phyloP scores from a whole-genome alignment of 92 coral and sea anemone species.

The Virgularia gustaviana region DNA sequence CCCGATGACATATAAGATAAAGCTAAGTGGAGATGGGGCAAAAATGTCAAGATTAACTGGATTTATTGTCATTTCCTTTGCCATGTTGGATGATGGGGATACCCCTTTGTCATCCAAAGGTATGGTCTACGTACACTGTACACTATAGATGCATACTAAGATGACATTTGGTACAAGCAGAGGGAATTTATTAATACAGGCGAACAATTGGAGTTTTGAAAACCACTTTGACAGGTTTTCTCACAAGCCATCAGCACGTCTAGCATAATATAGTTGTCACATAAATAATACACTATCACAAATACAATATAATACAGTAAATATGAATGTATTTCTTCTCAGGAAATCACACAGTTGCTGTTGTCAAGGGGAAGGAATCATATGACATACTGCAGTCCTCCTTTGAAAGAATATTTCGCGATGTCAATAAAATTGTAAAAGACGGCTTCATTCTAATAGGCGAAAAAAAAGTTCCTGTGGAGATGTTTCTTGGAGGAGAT shows the following conservation, averaged over 20 bases:
- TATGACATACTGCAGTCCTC: slow-evolving; percentile 47
- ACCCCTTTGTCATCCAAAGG: slow-evolving; percentile 27
- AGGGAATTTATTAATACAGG: too few relatives aligned
- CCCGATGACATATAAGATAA: slow-evolving; percentile 5
- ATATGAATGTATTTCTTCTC: not conserved
- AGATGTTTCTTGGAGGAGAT: slow-evolving; percentile 52
- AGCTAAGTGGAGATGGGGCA: slow-evolving; percentile 22
- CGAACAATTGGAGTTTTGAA: too few relatives aligned
- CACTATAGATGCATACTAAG: too few relatives aligned
- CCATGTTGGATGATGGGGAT: slow-evolving; percentile 28
- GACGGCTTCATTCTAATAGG: slow-evolving; percentile 19
- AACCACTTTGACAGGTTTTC: too few relatives aligned
- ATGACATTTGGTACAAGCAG: too few relatives aligned
- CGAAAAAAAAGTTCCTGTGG: slow-evolving; percentile 38
- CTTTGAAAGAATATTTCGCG: slow-evolving; percentile 31
- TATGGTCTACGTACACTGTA: too few relatives aligned
- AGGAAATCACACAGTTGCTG: slow-evolving; percentile 52
- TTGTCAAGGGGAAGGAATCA: slow-evolving; percentile 46
- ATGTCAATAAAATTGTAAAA: slow-evolving; percentile 42
- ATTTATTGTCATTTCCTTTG: slow-evolving; percentile 24
- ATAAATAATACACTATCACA: too few relatives aligned
- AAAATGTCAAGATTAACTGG: slow-evolving; percentile 18
- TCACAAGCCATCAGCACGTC: too few relatives aligned
- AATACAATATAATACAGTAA: too few relatives aligned
- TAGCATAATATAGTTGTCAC: too few relatives aligned